These are phyloP conservation scores for Labeo calbasu DNA, from an alignment of 2,797 vertebrate species.

Conservation along the genomic window DNA sequence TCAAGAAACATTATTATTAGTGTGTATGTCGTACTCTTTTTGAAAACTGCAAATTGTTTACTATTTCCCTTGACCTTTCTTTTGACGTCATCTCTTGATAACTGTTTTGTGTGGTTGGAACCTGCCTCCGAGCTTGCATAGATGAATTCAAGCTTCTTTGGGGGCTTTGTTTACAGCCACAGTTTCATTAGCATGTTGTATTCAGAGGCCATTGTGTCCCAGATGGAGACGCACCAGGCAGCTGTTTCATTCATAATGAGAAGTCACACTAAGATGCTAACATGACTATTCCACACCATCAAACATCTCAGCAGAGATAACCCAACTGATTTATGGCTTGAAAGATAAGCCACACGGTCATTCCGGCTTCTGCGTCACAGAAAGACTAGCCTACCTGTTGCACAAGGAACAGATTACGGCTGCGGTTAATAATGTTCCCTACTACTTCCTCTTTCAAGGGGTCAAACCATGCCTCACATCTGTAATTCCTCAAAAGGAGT, in stretches of 20 bases:
- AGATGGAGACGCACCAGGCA: slow-evolving; percentile 60
- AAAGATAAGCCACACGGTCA: slow-evolving; percentile 8
- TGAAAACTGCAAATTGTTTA: background rate
- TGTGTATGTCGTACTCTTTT: background rate
- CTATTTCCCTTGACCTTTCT: slow-evolving; percentile 11
- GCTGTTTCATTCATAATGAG: slow-evolving; percentile 61
- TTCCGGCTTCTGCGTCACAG: background rate
- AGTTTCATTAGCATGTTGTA: slow-evolving; percentile 66
- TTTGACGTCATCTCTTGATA: slow-evolving; percentile 4
- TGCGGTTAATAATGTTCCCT: slow-evolving; percentile 11
- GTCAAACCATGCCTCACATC: slow-evolving; percentile 33
- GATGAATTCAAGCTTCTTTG: slow-evolving; percentile 48
- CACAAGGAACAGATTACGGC: slow-evolving; percentile 26
- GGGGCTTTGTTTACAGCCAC: slow-evolving; percentile 63
- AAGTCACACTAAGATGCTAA: slow-evolving; percentile 54
- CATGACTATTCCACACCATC: slow-evolving; percentile 31
- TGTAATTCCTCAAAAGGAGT: slow-evolving; percentile 3
- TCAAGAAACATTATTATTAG: no score
- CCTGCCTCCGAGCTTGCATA: slow-evolving; percentile 1
- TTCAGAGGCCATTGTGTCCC: slow-evolving; percentile 61
- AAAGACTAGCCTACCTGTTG: slow-evolving; percentile 44
- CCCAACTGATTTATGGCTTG: slow-evolving; percentile 29
- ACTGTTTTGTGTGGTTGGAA: slow-evolving; percentile 30
- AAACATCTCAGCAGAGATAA: slow-evolving; percentile 36
- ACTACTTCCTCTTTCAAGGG: slow-evolving; percentile 14